Conservation (phyloP, 35 echinoderm and acorn worm genomes). For the Apostichopus californicus region DNA sequence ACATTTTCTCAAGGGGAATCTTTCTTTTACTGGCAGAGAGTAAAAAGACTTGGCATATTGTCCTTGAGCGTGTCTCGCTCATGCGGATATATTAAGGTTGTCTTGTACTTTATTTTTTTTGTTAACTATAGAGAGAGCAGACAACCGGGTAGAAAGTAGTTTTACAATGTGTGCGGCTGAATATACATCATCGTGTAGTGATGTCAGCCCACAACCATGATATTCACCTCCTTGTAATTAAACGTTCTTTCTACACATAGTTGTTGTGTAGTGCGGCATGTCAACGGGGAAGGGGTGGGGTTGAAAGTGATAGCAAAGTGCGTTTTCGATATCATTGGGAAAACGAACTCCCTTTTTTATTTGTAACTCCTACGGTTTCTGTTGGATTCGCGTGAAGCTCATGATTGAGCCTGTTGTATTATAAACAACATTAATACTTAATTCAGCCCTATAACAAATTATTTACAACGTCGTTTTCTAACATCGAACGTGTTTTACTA, state of each 20-base stretch:
- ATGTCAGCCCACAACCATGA: not conserved
- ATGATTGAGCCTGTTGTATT: not conserved
- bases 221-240: too few species aligned
- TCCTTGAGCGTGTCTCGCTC: not conserved
- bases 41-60: not conserved
- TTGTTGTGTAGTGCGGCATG: too few species aligned
- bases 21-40: not conserved
- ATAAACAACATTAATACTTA: not conserved
- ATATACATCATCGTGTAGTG: not conserved
- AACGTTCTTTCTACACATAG: too few species aligned
- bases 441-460: too few species aligned
- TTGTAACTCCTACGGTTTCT: too few species aligned
- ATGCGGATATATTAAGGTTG: not conserved
- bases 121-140: not conserved
- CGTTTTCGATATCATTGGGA: too few species aligned
- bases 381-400: not conserved
- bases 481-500: too few species aligned
- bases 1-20: constrained; percentile 13
- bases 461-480: too few species aligned
- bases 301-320: too few species aligned
- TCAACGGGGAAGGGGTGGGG: too few species aligned
- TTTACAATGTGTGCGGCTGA: not conserved
- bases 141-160: not conserved
- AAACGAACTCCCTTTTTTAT: too few species aligned
- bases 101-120: not conserved